Base-by-base conservation (phyloP, 2,113 vertebrate genomes). In the Eublepharis macularius region DNA sequence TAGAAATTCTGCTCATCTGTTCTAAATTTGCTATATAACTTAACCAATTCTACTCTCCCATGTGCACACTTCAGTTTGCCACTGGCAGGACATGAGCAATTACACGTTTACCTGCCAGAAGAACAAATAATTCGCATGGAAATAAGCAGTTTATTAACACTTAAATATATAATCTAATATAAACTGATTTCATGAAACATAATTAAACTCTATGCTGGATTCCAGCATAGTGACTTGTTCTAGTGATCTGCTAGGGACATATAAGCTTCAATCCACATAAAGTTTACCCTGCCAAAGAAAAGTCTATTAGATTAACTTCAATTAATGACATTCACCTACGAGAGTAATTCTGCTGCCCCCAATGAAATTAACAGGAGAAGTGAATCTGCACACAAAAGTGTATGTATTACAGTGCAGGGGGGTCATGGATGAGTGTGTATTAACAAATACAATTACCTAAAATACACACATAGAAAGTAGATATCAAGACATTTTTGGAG, bases 81-180 rank as follows among this genome's bases (percentile, higher is more conserved):
- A 43, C 79, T 76, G 72, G 7, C 32, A 82, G 1, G 2, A 16
- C 1, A 34, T 63, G 87, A 45, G 51, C 63, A 84, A 84, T 65
- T 74, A 85, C 45, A 86, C 63, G 87, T 81, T 24, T 76, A 87
- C 12, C 80, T 68, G n/a, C 41, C 84, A 86, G 21, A 79, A 82
- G 65, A 92, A 83, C 75, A 89, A 76, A 74, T 39, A 19, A 80
- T 54, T 78, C 86, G 76, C 34, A 84, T 87, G 69, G 17, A 80
- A 88, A 90, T 82, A 78, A 12, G 54, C 85, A 75, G 75, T 75
- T n/a, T 63, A 10, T 68, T 85, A 83, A 88, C 43, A 13, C 57
- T 4, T 36, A 72, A 60, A n/a, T 63, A 9, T 43, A 60, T 39
- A 77, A 36, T 77, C n/a, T 4, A 72, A 29, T 57, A 79, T 36